These are phyloP conservation scores for Napeogenes sylphis DNA, from an alignment of 2,888 invertebrate species.

Conservation along the genomic window DNA sequence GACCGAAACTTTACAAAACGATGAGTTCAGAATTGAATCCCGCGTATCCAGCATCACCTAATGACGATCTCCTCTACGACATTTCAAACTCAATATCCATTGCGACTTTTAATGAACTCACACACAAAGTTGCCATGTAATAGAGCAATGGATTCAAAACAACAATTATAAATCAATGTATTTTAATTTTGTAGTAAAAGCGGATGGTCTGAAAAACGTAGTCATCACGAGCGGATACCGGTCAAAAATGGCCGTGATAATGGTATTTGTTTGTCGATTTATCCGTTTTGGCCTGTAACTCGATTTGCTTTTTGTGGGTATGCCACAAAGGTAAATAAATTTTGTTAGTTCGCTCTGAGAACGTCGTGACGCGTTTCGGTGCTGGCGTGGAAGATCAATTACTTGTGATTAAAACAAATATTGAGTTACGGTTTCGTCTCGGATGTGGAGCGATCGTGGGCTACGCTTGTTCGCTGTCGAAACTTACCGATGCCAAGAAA, in stretches of 20 bases:
- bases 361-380: constrained; percentile 55
- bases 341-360: constrained; percentile 63
- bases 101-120: constrained; percentile 27
- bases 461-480: constrained; percentile 19
- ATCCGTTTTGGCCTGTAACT: constrained; percentile 74
- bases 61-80: constrained; percentile 8
- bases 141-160: constrained; percentile 36
- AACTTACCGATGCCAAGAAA: background rate
- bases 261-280: constrained; percentile 75
- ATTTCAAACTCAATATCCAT: constrained; percentile 31
- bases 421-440: constrained; percentile 63
- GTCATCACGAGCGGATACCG: constrained; percentile 71
- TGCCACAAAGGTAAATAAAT: constrained; percentile 67
- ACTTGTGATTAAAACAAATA: constrained; percentile 70
- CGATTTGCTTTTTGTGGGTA: constrained; percentile 73
- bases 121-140: constrained; percentile 2
- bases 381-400: constrained; percentile 65
- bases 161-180: constrained; percentile 6
- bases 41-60: constrained; percentile 32
- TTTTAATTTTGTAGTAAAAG: constrained; percentile 24
- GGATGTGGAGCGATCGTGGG: constrained; percentile 36
- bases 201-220: constrained; percentile 58
- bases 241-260: constrained; percentile 73
- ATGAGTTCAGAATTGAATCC: constrained; percentile 68
- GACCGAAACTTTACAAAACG: constrained; percentile 66